A percentile compares a stretch with the other conserved stretches of the same genome.
Conservation (phyloP, 2,888 invertebrate genomes). For the Diloba caeruleocephala region DNA sequence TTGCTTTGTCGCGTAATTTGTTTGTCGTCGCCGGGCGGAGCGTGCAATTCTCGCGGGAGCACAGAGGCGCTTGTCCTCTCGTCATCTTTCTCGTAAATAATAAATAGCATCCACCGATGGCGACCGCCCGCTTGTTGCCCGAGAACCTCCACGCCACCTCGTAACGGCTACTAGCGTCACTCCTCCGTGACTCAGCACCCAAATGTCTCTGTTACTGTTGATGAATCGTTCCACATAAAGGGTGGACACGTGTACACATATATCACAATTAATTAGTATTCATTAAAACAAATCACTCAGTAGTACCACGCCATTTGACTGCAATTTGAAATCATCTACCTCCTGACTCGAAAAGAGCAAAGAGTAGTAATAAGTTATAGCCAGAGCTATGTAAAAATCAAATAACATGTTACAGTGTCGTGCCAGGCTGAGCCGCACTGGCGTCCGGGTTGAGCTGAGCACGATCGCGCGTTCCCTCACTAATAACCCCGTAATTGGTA, state of each 20-base stretch:
- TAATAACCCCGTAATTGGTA: conserved; percentile 89
- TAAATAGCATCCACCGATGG: conserved; percentile 71
- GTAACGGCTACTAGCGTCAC: conserved; percentile 19
- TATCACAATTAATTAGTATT: conserved; percentile 4
- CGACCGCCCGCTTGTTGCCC: conserved; percentile 36
- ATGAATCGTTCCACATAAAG: conserved; percentile 64
- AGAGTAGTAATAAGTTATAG: conserved; percentile 12
- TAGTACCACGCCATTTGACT: not conserved
- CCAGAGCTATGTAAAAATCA: conserved; percentile 57
- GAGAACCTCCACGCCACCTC: conserved; percentile 40
- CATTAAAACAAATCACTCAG: conserved; percentile 2
- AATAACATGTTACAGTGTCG: conserved; percentile 53
- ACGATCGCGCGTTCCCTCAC: conserved; percentile 78
- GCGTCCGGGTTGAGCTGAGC: conserved; percentile 68
- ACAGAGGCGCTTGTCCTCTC: conserved; percentile 73
- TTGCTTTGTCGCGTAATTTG: conserved; percentile 89
- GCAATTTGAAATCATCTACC: not conserved
- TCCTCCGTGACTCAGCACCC: conserved; percentile 72
- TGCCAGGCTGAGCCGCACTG: conserved; percentile 45
- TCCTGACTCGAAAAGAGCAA: not conserved
- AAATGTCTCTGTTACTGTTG: conserved; percentile 62
- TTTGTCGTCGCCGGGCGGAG: conserved; percentile 78
- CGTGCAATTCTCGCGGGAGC: conserved; percentile 80
- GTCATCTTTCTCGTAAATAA: conserved; percentile 84
- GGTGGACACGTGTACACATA: conserved; percentile 22